Evolutionary conservation across 2,113 vertebrate genomes (phyloP).

Genomic region (Daboia siamensis): DNA sequence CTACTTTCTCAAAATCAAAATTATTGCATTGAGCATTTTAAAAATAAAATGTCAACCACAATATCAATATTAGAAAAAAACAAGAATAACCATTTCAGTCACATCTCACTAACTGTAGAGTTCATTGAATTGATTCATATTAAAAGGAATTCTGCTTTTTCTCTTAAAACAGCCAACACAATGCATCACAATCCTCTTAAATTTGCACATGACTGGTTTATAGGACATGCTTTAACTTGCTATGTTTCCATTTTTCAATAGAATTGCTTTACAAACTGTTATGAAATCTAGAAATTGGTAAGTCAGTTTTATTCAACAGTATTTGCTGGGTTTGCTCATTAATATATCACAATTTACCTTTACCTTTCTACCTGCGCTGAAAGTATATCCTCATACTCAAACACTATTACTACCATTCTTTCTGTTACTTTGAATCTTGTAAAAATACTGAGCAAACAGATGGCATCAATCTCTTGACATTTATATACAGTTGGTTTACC

Average conservation of each 20-base stretch:
- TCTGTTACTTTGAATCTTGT: neutral
- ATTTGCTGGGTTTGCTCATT: slow-evolving; percentile 48
- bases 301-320: slow-evolving; percentile 18
- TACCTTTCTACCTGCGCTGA: neutral
- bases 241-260: slow-evolving; percentile 3
- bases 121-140: neutral
- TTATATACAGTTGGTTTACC: neutral
- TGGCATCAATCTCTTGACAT: neutral
- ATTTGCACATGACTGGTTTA: slow-evolving; percentile 16
- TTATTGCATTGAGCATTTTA: neutral
- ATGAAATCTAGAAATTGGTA: slow-evolving; percentile 9
- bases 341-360: slow-evolving; percentile 1
- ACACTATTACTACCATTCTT: neutral
- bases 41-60: neutral
- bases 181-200: neutral
- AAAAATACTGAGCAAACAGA: neutral
- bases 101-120: neutral
- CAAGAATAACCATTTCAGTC: neutral
- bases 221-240: slow-evolving; percentile 5
- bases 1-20: neutral
- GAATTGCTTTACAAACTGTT: neutral
- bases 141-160: neutral
- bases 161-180: neutral
- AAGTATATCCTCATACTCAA: neutral
- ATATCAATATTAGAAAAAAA: neutral